Evolutionary conservation across 2,888 invertebrate genomes (phyloP), one percentile per base, ranked within the genome.

Genomic region (Norana najaformis): DNA sequence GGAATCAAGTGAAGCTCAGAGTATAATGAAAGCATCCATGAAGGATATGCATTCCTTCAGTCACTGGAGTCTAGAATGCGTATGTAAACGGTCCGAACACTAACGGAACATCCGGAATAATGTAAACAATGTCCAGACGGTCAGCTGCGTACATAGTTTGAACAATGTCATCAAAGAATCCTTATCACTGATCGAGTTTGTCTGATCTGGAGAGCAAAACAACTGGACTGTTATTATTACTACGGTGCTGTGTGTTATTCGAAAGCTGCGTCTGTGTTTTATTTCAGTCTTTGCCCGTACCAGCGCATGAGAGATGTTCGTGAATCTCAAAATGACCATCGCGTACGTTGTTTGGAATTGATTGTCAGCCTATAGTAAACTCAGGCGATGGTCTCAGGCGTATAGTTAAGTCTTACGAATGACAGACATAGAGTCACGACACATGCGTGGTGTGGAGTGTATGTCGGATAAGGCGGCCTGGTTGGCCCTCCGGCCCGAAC

Each of bases 131-230:
- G 30, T n/a, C 69, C 47, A 47, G 47, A 88, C 69, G 34, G 35
- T 85, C 89, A 41, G 37, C 35, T 41, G 41, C 34, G 14, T 90
- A 88, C 41, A 39, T 47, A 90, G n/a, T 47, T 69, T n/a, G 39
- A 35, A 47, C 20, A 47, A 37, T 82, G n/a, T 89, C 36, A 89
- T 69, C 69, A 69, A 69, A 11, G 69, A 30, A n/a, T n/a, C 69
- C n/a, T 69, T 69, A 69, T 69, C 69, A 69, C 30, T n/a, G 69
- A 69, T 69, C 69, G n/a, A 69, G 30, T 30, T 69, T 0, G 30
- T 13, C 16, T n/a, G 69, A 16, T 53, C 47, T 47, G 13, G 3
- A 23, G 53, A 13, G 23, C 30, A 4, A 53, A 30, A 69, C 69
- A 69, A n/a, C 69, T 69, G 69, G n/a, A 69, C n/a, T 30, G 69